Percentiles rank a stretch among this genome's conserved stretches.
phyloP scores from a whole-genome alignment of 2,888 invertebrate species.

The Pammene fasciana region DNA sequence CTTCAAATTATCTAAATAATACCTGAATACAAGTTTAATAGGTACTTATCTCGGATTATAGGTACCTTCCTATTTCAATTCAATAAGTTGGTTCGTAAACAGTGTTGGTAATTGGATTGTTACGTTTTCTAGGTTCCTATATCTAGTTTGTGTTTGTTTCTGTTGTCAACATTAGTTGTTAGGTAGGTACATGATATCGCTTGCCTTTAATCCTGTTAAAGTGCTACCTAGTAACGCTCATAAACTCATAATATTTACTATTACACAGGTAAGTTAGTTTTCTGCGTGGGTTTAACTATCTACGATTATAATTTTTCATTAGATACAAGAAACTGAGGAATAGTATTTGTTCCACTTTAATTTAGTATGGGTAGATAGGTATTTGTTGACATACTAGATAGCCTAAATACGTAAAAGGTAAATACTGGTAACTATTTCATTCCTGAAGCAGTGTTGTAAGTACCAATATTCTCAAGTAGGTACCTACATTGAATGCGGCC shows the following conservation, averaged over 20 bases:
- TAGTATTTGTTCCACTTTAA: background rate
- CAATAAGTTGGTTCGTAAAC: slow-evolving; percentile 2
- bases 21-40: no score
- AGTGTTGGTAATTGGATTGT: slow-evolving; percentile 32
- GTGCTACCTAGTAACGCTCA: background rate
- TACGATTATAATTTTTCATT: background rate
- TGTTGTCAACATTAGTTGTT: slow-evolving; percentile 5
- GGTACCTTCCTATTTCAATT: background rate
- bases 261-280: background rate
- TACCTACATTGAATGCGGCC: slow-evolving; percentile 41
- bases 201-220: slow-evolving; percentile 27
- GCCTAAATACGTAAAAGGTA: background rate
- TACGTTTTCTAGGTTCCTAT: background rate
- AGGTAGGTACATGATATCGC: slow-evolving; percentile 37
- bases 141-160: background rate
- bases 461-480: background rate
- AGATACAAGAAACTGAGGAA: background rate
- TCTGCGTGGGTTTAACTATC: background rate
- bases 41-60: background rate
- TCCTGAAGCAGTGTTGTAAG: background rate
- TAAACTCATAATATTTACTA: background rate
- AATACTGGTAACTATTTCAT: background rate
- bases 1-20: no score
- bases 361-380: background rate
- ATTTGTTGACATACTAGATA: background rate